Base-by-base conservation (phyloP, 2,113 vertebrate species). In the Seriola rivoliana region DNA sequence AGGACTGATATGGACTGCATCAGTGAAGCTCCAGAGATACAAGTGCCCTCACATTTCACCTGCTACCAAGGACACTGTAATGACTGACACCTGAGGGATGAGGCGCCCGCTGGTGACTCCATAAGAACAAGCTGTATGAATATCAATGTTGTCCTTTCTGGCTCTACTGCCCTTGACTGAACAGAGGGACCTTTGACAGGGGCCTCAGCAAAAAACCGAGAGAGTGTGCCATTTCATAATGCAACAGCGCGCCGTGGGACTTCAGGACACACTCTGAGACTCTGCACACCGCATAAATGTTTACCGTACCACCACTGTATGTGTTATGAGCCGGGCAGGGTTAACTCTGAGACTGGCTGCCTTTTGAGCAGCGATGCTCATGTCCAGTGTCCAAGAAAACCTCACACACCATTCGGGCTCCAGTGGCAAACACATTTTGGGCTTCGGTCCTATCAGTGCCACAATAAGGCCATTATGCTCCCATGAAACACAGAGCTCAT, bases 401-500 rank as follows among this genome's bases (percentile, higher is more conserved):
- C 70, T 65, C 73, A 89, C 65, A 17, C 71, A 63, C 36, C 65
- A 9, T 75, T 85, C 40, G 80, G 80, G 71, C 80, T 81, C 75
- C 75, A 32, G 70, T 76, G 80, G 86, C 70, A 85, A 91, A 83
- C 86, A 70, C 78, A 60, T 66, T 87, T 82, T 82, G 84, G 84
- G 85, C 81, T 75, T 71, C 0, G 23, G 76, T 91, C 84, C 87
- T 90, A 89, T 93, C 88, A 16, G 70, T 62, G 73, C 85, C 83
- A 92, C 90, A 92, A 70, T 87, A 64, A 57, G 66, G 57, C 75
- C 83, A 86, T 93, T 93, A 89, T 89, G 77, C 69, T 84, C 58
- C 80, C 38, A 71, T 65, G 50, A 70, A 62, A 62, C 73, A 71
- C 83, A 55, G 54, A 36, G 42, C 21, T 17, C 1, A 7, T 58